Base-by-base conservation (phyloP, 2,113 vertebrate species). In the Eurypyga helias region DNA sequence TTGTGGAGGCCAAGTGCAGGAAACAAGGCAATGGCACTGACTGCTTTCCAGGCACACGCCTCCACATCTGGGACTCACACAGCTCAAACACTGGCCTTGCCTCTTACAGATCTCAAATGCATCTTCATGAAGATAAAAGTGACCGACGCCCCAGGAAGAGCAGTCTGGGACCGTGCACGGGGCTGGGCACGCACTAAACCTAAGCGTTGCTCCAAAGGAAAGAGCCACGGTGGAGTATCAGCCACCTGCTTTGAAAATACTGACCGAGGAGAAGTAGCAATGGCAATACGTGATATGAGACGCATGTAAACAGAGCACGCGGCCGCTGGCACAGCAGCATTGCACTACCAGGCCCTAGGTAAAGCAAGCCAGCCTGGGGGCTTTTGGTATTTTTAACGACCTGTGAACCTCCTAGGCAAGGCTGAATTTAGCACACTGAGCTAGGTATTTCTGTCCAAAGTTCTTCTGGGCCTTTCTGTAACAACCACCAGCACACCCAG, bases 291-390 rank as follows among this genome's bases (percentile, higher is more conserved):
- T 17, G 21, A n/a, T 41, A 24, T 60, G 91, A 87, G 48, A 76
- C 38, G 76, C 51, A 15, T 72, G 92, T 92, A 89, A 94, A 91
- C 92, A 87, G 77, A 87, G 86, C 89, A 29, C 0, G 46, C 20
- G 46, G 48, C 41, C 92, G 57, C 88, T 87, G 96, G 93, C 95
- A 91, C 94, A 91, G 92, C 95, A 92, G 52, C 24, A 94, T 87
- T 90, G 94, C 96, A 95, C 80, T 89, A 82, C 72, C 88, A 36
- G 95, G 80, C 86, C 86, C 86, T 31, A 49, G 65, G 83, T 36
- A 65, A 82, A 96, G 86, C 89, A 17, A 43, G 38, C 72, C 89
- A 97, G 87, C 83, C 85, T 15, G 10, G 4, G 64, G 80, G 69
- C 33, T 69, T 89, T 95, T 79, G 94, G 94, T 82, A 61, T 52